Conservation (phyloP, 92 coral and sea anemone species). For the Zoanthus sansibaricus region DNA sequence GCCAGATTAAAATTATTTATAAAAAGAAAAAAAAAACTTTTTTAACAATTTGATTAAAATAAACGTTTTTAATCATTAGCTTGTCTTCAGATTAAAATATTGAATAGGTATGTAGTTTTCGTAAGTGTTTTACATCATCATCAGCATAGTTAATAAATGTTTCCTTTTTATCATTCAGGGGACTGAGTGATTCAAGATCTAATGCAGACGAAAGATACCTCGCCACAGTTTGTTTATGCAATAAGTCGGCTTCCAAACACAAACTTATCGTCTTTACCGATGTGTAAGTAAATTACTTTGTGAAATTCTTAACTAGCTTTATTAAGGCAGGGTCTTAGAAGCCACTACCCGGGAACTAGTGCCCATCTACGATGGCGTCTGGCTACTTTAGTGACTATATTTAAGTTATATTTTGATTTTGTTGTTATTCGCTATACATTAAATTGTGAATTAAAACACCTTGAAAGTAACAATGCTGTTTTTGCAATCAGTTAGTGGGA, state of each 20-base stretch:
- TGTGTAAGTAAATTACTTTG: conserved; percentile 68
- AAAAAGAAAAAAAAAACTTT: too few species aligned
- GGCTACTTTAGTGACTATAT: neutral
- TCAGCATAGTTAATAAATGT: neutral
- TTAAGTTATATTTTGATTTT: neutral
- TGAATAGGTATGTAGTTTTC: too few species aligned
- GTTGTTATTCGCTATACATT: neutral
- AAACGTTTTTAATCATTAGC: too few species aligned
- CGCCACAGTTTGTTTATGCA: conserved; percentile 70
- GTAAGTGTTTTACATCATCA: neutral
- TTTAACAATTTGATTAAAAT: too few species aligned
- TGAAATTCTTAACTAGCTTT: too few species aligned
- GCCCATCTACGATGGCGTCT: neutral
- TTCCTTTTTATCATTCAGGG: conserved; percentile 47
- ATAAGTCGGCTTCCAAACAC: conserved; percentile 72
- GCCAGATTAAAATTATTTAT: too few species aligned
- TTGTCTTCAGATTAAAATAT: too few species aligned
- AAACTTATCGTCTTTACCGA: conserved; percentile 93
- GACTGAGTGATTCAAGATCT: conserved; percentile 78
- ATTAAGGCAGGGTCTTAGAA: too few species aligned
- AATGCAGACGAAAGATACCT: conserved; percentile 82
- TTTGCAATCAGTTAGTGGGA: neutral
- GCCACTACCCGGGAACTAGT: too few species aligned
- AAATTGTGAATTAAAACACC: neutral
- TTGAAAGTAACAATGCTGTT: neutral